Evolutionary conservation across 2,797 vertebrate genomes (phyloP), one percentile per base, ranked within the genome.

Genomic region (Arrhamphus sclerolepis): DNA sequence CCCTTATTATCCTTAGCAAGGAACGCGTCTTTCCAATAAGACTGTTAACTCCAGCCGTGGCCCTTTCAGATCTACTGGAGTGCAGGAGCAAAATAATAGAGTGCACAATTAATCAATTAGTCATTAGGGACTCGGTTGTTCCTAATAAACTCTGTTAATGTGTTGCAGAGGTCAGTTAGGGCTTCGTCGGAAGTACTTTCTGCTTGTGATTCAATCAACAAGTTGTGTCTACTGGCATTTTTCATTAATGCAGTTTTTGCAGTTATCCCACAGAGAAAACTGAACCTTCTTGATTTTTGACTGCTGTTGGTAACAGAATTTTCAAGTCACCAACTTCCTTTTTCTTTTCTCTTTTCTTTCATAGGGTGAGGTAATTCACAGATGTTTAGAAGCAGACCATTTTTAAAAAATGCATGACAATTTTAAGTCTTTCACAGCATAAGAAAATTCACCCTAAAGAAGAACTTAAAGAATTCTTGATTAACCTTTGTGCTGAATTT

Each of bases 81-180:
- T 81, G 79, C 34, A 65, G 88, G 87, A 87, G 73, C 77, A 61
- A 89, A 91, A 93, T 91, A 93, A 93, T 92, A 82, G 90, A 94
- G 81, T 75, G 83, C 89, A 89, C 90, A 70, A 93, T 94, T 92
- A 91, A 92, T 93, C 91, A 93, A 93, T 94, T 94, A 90, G 77
- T 92, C 77, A 87, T 92, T 87, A 89, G 74, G 76, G 78, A 86
- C 89, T 91, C 84, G 77, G 89, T 92, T 91, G 89, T 89, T 87
- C 64, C 81, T 91, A 85, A 92, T 87, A 77, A 93, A 90, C 87
- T 79, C 68, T 76, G 70, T 56, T 70, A 74, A 70, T 67, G 71
- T 83, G 69, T 6, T 40, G 80, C 39, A 46, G 58, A 66, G 55
- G 52, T 43, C 59, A 60, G 49, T 73, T 11, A 67, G 62, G 21